Evolutionary conservation across 2,888 invertebrate species (phyloP), one percentile per base, ranked within the genome.

Genomic region (Psococerastis gibbosa): DNA sequence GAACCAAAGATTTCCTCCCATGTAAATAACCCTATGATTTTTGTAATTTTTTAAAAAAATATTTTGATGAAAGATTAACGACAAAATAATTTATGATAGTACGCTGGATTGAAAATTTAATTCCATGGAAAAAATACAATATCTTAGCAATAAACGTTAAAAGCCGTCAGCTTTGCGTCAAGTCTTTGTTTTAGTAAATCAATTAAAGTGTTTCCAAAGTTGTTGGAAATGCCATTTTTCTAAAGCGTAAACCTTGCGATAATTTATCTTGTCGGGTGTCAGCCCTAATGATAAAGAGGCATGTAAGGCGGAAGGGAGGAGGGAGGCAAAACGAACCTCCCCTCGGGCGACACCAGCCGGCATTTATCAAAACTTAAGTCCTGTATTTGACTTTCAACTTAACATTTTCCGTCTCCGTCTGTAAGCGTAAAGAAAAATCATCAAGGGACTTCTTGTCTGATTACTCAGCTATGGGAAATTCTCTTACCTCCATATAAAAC

Each of bases 331-430:
- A n/a, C n/a, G n/a, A n/a, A n/a, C n/a, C n/a, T n/a, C n/a, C n/a
- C 38, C 22, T 22, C 17, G 38, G 38, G 38, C 38, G 38, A 38
- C 38, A 38, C 38, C 38, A 38, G 22, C 17, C 38, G 38, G 38
- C 38, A 38, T 38, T 38, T 13, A 38, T 38, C 38, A 38, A 20
- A 38, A 38, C 38, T 38, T 38, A 20, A 20, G n/a, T 20, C 38
- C 38, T 38, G 38, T 38, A 20, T 38, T 38, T 38, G 38, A 38
- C 18, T 38, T 38, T 15, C 38, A 18, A 18, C 38, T 38, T 17
- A 20, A 38, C 38, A 38, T 38, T 38, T 38, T 15, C 38, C 20
- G n/a, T 20, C 5, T 38, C 6, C 18, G 17, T 17, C 22, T 38
- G 16, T 11, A 11, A 27, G 8, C 8, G 6, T 11, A 6, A 27